Evolutionary conservation across 2,797 vertebrate species (phyloP).

Genomic region (Eremophila alpestris): DNA sequence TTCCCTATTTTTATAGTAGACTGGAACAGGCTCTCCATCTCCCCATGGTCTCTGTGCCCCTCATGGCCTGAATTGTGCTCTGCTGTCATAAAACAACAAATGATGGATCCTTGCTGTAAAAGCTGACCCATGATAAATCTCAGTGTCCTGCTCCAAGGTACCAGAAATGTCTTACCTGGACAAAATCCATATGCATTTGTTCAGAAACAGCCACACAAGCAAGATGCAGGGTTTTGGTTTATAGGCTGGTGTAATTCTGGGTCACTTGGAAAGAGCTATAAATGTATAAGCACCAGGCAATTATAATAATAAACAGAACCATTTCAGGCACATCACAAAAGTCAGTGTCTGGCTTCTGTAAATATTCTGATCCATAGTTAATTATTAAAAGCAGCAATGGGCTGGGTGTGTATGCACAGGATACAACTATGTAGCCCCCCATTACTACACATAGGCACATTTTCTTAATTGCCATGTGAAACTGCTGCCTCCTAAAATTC

Average conservation of each 20-base stretch:
- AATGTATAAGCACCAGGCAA: not conserved
- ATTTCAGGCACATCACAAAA: not conserved
- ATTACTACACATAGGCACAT: not conserved
- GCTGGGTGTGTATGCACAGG: not conserved
- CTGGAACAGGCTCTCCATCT: not conserved
- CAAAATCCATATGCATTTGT: not conserved
- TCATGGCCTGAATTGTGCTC: not conserved
- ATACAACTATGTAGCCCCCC: not conserved
- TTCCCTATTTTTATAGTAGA: not conserved
- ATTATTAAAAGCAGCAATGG: not conserved
- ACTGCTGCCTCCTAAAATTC: slow-evolving; percentile 8
- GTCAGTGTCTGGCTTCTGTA: not conserved
- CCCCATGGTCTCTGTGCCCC: not conserved
- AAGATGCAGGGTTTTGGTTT: not conserved
- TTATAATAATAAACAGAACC: slow-evolving; percentile 14
- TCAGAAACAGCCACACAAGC: not conserved
- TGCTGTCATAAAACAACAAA: not conserved
- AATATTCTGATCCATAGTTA: not conserved
- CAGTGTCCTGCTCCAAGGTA: not conserved
- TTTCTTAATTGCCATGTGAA: not conserved
- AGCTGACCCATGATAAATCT: not conserved
- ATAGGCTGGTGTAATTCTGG: not conserved
- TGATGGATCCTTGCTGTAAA: not conserved
- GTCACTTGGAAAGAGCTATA: not conserved
- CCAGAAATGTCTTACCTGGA: not conserved